These are phyloP conservation scores for Schizaphis graminum DNA, from an alignment of 2,888 invertebrate species.

Conservation along the genomic window DNA sequence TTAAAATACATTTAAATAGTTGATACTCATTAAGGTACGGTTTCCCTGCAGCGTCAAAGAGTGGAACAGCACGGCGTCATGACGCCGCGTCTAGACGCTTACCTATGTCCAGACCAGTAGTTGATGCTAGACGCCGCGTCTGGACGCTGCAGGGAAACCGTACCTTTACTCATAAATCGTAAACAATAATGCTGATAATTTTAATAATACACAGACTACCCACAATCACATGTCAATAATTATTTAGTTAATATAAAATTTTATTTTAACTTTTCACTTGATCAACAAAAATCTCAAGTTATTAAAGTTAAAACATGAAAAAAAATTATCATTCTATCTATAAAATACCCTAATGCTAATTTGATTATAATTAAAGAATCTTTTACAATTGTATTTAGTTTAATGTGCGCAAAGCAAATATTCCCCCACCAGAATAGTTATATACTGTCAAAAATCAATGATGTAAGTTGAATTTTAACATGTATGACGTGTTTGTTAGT, in stretches of 20 bases:
- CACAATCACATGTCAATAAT: constrained; percentile 31
- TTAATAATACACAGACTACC: constrained; percentile 40
- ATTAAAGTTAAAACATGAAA: constrained; percentile 37
- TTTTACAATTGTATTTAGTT: constrained; percentile 35
- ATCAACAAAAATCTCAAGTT: constrained; percentile 45
- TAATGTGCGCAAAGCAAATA: constrained; percentile 57
- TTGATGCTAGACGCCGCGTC: too few relatives aligned
- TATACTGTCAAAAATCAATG: constrained; percentile 19
- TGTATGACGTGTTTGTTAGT: constrained; percentile 57
- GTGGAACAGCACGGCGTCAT: too few relatives aligned
- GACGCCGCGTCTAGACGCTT: too few relatives aligned
- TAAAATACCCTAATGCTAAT: constrained; percentile 48
- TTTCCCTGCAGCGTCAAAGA: too few relatives aligned
- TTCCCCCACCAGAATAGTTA: constrained; percentile 65
- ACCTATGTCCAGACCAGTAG: too few relatives aligned
- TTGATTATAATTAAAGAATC: constrained; percentile 58
- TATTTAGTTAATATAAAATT: constrained; percentile 37
- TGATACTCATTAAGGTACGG: too few relatives aligned
- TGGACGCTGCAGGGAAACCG: too few relatives aligned
- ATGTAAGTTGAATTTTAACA: constrained; percentile 43
- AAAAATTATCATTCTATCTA: constrained; percentile 31
- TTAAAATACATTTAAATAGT: background rate
- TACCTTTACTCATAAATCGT: background rate
- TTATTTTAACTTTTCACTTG: constrained; percentile 10
- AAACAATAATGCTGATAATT: background rate